These are phyloP conservation scores for Todiramphus chloris DNA, from an alignment of 2,113 vertebrate species.

Conservation along the genomic window DNA sequence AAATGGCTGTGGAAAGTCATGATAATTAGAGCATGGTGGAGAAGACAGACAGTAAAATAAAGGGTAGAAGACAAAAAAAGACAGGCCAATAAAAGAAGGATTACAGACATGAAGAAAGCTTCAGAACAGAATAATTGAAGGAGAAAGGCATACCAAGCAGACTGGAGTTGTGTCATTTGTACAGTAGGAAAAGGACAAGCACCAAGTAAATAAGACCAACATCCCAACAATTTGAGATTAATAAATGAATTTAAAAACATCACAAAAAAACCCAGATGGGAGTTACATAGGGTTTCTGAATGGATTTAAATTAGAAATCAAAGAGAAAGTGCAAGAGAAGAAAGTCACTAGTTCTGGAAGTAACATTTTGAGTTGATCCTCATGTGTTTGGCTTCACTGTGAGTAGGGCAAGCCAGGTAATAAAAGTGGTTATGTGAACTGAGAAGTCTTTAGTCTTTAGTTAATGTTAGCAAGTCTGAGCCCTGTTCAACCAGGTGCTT, in stretches of 20 bases:
- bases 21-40: conserved; percentile 28
- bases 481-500: neutral
- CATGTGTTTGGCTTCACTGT: neutral
- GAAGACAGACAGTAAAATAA: conserved; percentile 53
- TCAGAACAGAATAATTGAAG: conserved; percentile 16
- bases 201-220: neutral
- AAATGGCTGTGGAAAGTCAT: conserved; percentile 37
- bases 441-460: neutral
- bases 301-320: neutral
- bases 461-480: neutral
- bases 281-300: neutral
- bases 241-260: neutral
- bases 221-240: neutral
- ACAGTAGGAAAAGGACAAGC: neutral
- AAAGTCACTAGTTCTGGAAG: neutral
- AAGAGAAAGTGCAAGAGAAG: neutral
- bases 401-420: neutral
- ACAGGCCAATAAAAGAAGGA: neutral
- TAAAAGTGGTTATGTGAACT: neutral
- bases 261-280: neutral
- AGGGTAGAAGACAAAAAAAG: conserved; percentile 51
- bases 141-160: neutral
- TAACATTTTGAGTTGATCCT: neutral
- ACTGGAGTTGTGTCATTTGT: neutral
- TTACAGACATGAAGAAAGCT: neutral